Conservation (phyloP, 53 echinoderm and acorn worm genomes). For the Paracentrotus lividus region DNA sequence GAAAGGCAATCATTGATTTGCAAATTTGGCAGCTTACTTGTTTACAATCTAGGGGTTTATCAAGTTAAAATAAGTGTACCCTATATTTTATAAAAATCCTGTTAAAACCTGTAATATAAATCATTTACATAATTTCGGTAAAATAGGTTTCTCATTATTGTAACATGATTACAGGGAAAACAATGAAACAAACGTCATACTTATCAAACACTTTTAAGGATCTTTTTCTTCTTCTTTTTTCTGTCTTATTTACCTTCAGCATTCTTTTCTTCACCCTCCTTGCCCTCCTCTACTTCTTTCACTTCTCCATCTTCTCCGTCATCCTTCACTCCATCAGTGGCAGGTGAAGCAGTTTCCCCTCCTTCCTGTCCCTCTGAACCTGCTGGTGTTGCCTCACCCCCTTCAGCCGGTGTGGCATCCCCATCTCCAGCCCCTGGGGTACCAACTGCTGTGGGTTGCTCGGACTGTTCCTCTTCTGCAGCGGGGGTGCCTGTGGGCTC, state of each 20-base stretch:
- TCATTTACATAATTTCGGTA: no score
- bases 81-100: no score
- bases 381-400: slow-evolving; percentile 67
- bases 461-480: slow-evolving; percentile 60
- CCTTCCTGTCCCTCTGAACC: slow-evolving; percentile 61
- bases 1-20: no score
- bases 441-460: slow-evolving; percentile 69
- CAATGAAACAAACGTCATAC: neutral
- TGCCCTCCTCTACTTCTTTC: slow-evolving; percentile 34
- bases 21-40: no score
- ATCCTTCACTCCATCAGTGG: slow-evolving; percentile 13
- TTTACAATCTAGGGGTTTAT: no score
- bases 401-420: slow-evolving; percentile 62
- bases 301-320: slow-evolving; percentile 57
- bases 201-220: no score
- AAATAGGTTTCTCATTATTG: no score
- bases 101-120: no score
- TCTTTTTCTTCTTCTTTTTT: no score
- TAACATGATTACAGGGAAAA: no score
- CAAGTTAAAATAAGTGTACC: no score
- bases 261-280: slow-evolving; percentile 66
- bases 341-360: slow-evolving; percentile 30
- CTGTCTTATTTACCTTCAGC: slow-evolving; percentile 65
- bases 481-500: slow-evolving; percentile 51
- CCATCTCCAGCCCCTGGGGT: slow-evolving; percentile 54